These are phyloP conservation scores for Lasioglossum figueresi DNA, from an alignment of 2,888 invertebrate genomes.

Conservation along the genomic window DNA sequence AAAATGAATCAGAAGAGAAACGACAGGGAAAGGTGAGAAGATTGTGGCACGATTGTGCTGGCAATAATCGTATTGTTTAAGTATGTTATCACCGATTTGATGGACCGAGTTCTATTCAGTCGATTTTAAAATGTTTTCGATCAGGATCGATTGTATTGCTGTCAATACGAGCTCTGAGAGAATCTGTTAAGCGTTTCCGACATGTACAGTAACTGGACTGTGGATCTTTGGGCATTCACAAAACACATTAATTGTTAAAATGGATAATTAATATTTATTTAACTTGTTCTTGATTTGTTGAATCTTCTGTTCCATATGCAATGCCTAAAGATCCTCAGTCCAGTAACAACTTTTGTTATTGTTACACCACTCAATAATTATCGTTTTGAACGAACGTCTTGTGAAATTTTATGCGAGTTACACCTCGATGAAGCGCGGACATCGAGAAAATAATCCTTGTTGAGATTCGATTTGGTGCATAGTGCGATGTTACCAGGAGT, in stretches of 20 bases:
- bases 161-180: neutral
- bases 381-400: constrained; percentile 13
- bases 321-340: neutral
- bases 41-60: neutral
- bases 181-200: neutral
- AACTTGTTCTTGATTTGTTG: neutral
- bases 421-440: neutral
- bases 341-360: constrained; percentile 11
- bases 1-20: neutral
- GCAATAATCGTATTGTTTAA: neutral
- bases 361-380: constrained; percentile 11
- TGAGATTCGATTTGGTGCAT: constrained; percentile 35
- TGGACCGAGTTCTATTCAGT: neutral
- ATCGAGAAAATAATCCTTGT: constrained; percentile 19
- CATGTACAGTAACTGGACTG: constrained; percentile 15
- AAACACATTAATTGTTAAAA: neutral
- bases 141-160: neutral
- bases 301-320: neutral
- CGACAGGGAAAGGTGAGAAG: neutral
- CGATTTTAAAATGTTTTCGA: neutral
- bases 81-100: neutral
- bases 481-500: constrained; percentile 17
- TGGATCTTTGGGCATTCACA: neutral
- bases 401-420: constrained; percentile 13
- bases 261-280: no score